Evolutionary conservation across 37 sponge, comb jelly and placozoan genomes (phyloP).

Genomic region (Bolinopsis microptera): DNA sequence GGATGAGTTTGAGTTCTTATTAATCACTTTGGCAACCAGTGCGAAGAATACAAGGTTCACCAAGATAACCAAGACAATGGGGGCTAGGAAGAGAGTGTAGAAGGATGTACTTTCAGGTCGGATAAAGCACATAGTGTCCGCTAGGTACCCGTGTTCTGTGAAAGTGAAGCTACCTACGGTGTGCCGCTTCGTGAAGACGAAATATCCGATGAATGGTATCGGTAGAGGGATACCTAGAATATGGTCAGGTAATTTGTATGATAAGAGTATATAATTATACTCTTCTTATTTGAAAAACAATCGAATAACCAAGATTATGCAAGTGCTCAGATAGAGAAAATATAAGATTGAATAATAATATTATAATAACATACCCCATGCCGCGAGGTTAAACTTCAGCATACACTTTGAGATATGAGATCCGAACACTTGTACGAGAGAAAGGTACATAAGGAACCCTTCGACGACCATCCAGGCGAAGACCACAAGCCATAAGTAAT

Average conservation of each 20-base stretch:
- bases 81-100: conserved; percentile 47
- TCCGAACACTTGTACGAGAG: conserved; percentile 43
- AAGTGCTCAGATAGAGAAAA: too few species aligned
- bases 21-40: conserved; percentile 19
- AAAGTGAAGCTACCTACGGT: not conserved
- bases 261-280: too few species aligned
- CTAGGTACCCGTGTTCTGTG: not conserved
- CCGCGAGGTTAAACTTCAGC: conserved; percentile 48
- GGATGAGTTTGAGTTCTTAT: conserved; percentile 33
- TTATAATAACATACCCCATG: conserved; percentile 55
- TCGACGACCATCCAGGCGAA: conserved; percentile 40
- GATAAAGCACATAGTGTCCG: conserved; percentile 54
- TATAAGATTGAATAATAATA: too few species aligned
- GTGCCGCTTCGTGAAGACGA: not conserved
- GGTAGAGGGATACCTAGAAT: conserved; percentile 8
- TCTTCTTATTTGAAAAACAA: too few species aligned
- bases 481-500: conserved; percentile 51
- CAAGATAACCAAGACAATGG: not conserved
- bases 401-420: conserved; percentile 50
- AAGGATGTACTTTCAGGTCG: not conserved
- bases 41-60: conserved; percentile 46
- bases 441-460: conserved; percentile 52
- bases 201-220: conserved; percentile 24
- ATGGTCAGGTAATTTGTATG: too few species aligned
- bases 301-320: too few species aligned